A percentile compares a stretch with the other conserved stretches of the same genome.
phyloP scores from a whole-genome alignment of 2,797 vertebrate species.

The Premnoplex brunnescens region DNA sequence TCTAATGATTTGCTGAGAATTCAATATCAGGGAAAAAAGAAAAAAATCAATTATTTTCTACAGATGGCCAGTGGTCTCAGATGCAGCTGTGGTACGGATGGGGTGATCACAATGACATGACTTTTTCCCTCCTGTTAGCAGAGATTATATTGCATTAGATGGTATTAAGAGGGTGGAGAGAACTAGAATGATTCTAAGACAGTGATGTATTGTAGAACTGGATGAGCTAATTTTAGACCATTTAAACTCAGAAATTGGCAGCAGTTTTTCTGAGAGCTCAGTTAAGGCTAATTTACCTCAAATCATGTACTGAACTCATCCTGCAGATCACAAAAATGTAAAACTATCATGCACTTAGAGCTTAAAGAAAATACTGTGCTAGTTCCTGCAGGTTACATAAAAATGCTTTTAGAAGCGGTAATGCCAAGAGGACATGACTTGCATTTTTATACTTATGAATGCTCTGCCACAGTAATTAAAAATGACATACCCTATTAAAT shows the following conservation, averaged over 20 bases:
- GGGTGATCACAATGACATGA: neutral
- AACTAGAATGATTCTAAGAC: neutral
- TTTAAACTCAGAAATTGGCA: conserved; percentile 43
- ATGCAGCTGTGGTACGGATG: neutral
- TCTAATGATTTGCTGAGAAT: neutral
- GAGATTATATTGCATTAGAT: conserved; percentile 3
- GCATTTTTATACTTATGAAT: conserved; percentile 27
- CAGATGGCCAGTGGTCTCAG: neutral
- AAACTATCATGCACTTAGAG: neutral
- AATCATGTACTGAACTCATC: conserved; percentile 2
- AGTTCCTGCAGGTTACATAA: conserved; percentile 52
- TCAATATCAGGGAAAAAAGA: neutral
- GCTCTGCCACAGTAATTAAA: conserved; percentile 50
- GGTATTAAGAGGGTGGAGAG: conserved; percentile 13
- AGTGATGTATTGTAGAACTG: conserved; percentile 12
- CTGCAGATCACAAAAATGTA: conserved; percentile 18
- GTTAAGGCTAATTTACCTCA: conserved; percentile 45
- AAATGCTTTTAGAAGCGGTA: neutral
- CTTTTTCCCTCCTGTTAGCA: neutral
- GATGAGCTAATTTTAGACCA: conserved; percentile 40
- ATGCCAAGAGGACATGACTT: conserved; percentile 29
- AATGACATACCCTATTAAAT: conserved; percentile 52
- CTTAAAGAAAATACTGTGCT: neutral
- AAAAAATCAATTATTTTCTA: neutral
- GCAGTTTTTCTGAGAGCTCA: conserved; percentile 44